Conservation (phyloP, 2,888 invertebrate species). For the Cryptophagus acutangulus region DNA sequence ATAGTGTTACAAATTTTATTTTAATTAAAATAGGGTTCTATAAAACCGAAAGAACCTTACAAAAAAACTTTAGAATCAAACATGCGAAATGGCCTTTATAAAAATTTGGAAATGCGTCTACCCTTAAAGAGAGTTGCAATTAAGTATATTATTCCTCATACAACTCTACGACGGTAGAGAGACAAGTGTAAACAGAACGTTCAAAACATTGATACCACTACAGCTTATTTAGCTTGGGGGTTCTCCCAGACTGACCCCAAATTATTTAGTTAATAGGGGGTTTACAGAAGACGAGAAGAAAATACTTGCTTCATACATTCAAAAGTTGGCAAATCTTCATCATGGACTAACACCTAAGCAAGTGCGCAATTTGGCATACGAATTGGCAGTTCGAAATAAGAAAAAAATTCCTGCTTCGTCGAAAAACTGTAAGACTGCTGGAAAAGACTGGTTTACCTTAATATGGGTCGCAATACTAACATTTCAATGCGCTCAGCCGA, state of each 20-base stretch:
- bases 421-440: conserved; percentile 9
- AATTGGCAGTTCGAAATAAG: conserved; percentile 10
- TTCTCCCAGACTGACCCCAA: conserved; percentile 6
- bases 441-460: conserved; percentile 6
- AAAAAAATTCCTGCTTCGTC: conserved; percentile 11
- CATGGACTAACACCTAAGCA: conserved; percentile 13
- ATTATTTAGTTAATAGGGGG: conserved; percentile 11
- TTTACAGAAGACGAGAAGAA: conserved; percentile 14
- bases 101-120: background rate
- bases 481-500: conserved; percentile 5
- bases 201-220: background rate
- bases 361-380: conserved; percentile 12
- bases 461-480: conserved; percentile 6
- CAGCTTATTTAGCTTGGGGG: conserved; percentile 1
- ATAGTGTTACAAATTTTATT: no score
- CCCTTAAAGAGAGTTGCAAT: background rate
- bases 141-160: background rate
- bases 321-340: conserved; percentile 14
- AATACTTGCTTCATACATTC: conserved; percentile 8
- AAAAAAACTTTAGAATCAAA: background rate
- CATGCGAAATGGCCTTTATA: background rate
- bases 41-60: background rate
- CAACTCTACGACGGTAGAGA: background rate
- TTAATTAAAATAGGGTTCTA: no score
- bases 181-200: background rate